These are phyloP conservation scores for Chelidonichthys spinosus DNA, from an alignment of 2,797 vertebrate species.

Conservation along the genomic window DNA sequence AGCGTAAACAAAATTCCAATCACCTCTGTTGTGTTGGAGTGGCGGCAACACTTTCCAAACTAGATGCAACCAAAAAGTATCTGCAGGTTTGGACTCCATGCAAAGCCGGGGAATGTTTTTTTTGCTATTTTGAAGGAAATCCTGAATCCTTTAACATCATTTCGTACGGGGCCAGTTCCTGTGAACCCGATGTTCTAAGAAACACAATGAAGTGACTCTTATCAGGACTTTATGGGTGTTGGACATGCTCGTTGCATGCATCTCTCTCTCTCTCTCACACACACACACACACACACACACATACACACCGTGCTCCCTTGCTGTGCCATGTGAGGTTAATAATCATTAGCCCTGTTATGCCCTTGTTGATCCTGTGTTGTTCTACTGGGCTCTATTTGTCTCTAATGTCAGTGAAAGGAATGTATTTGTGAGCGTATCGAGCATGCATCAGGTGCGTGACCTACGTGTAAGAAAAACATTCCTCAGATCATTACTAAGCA, in stretches of 20 bases:
- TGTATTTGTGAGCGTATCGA: constrained; percentile 38
- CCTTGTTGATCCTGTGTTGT: constrained; percentile 59
- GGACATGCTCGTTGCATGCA: constrained; percentile 15
- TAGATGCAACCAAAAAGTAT: background rate
- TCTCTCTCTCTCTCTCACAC: background rate
- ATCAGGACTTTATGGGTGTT: constrained; percentile 61
- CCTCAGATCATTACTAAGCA: background rate
- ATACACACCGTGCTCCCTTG: background rate
- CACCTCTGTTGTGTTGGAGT: constrained; percentile 3
- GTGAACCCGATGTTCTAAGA: constrained; percentile 44
- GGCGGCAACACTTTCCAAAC: constrained; percentile 6
- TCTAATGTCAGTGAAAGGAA: constrained; percentile 32
- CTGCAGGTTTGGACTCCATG: background rate
- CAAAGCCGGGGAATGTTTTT: background rate
- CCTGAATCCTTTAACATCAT: constrained; percentile 10
- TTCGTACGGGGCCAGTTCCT: constrained; percentile 4
- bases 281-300: constrained; percentile 16
- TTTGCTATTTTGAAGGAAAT: background rate
- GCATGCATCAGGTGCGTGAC: background rate
- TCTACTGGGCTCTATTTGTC: constrained; percentile 14
- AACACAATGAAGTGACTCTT: constrained; percentile 64
- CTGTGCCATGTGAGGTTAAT: constrained; percentile 51
- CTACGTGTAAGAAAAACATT: background rate
- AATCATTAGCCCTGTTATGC: constrained; percentile 58
- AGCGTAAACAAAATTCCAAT: constrained; percentile 34